Base-by-base conservation (phyloP, 2,888 invertebrate genomes). In the Gibbula magus region DNA sequence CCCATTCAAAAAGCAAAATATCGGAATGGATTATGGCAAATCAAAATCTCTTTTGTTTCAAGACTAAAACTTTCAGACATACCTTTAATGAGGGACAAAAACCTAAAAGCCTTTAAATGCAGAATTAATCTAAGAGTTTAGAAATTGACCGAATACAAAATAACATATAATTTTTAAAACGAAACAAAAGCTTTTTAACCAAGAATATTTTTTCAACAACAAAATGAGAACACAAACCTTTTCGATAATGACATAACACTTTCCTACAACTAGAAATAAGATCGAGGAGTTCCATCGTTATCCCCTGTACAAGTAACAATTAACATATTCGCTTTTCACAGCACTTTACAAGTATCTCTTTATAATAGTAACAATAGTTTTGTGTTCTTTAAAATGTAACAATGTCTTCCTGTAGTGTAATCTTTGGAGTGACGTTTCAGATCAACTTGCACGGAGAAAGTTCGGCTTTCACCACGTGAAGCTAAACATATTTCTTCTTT, bases 391-490 rank as follows among this genome's bases (percentile, higher is more conserved):
- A 25, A 61, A 61, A 61, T 25, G 29, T 25, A 61, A 61, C 25
- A 25, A 61, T 13, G 16, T 25, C 18, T 8, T 56, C n/a, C 25
- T 18, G 25, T 25, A 56, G 20, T 25, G 13, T 0, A 20, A 56
- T 61, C 61, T 61, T 61, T 61, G 61, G 61, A 61, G 61, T 61
- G 45, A 45, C 25, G 25, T 13, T n/a, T 61, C 29, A 25, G 61
- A 61, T 25, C 61, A 61, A 61, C 61, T 29, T 29, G 29, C 61
- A 61, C 61, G 25, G 61, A 61, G 61, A 61, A 61, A 61, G 61
- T 61, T 61, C 61, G 29, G 25, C 61, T 61, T 61, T 61, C 61
- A 25, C 25, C 61, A 61, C 18, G 61, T 61, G 61, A 25, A 61
- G 61, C 45, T 61, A 10, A 61, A 25, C 61, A 61, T 61, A 32